Evolutionary conservation across 2,113 vertebrate genomes (phyloP).

Genomic region (Zeus faber): DNA sequence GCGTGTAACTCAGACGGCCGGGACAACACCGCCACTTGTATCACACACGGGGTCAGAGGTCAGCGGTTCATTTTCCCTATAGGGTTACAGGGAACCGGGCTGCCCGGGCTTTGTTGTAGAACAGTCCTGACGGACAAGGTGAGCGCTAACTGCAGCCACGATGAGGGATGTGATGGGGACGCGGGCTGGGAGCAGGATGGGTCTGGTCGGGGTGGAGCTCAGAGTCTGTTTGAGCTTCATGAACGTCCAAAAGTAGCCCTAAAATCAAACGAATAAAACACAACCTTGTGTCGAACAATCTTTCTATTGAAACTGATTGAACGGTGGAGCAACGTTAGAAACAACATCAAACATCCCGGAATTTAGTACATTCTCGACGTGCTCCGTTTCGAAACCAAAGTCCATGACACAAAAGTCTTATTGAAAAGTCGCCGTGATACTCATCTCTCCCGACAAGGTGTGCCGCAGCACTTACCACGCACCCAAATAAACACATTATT

Average conservation of each 20-base stretch:
- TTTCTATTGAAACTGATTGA: no score
- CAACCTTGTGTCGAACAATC: no score
- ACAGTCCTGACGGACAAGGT: constrained; percentile 38
- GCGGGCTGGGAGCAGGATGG: no score
- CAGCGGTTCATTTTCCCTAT: constrained; percentile 55
- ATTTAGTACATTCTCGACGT: constrained; percentile 9
- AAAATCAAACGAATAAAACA: no score
- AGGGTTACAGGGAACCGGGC: constrained; percentile 51
- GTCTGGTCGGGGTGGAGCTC: not conserved
- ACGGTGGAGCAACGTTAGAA: no score
- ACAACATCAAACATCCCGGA: no score
- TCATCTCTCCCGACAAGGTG: constrained; percentile 52
- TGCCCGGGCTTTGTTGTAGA: constrained; percentile 58
- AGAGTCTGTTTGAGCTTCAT: not conserved
- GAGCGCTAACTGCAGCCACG: constrained; percentile 30
- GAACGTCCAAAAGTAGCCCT: no score
- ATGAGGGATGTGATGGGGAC: constrained; percentile 56
- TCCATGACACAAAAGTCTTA: not conserved
- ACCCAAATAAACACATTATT: constrained; percentile 29
- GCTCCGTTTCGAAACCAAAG: not conserved
- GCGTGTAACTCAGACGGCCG: constrained; percentile 35
- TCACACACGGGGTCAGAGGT: constrained; percentile 57
- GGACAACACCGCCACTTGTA: constrained; percentile 59
- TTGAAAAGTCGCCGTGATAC: constrained; percentile 12
- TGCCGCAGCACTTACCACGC: constrained; percentile 38